phyloP scores from a whole-genome alignment of 2,113 vertebrate genomes.

The Galbula dea region DNA sequence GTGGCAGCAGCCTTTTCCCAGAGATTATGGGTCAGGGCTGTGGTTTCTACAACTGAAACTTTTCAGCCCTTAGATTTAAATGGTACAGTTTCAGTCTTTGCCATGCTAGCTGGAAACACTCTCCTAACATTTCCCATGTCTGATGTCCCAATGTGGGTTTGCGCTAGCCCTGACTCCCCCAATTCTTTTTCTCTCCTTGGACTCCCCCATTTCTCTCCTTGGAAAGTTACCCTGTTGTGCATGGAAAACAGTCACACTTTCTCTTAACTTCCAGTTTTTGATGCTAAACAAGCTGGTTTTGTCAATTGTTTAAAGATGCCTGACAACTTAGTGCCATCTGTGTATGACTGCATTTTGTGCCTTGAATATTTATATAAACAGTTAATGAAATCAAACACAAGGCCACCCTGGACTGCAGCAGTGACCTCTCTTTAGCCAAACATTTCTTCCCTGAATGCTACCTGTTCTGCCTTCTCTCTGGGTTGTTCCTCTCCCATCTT shows the following conservation, averaged over 20 bases:
- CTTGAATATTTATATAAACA: slow-evolving; percentile 1
- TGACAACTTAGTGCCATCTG: slow-evolving; percentile 15
- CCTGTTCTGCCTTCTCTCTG: neutral
- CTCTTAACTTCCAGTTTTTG: neutral
- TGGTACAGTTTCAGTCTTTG: neutral
- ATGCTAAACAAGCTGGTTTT: neutral
- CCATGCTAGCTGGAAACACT: neutral
- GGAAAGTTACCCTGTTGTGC: neutral
- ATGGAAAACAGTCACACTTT: neutral
- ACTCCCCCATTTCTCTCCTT: neutral
- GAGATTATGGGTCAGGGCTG: neutral
- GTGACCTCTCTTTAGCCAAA: neutral
- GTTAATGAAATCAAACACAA: neutral
- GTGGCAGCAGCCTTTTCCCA: neutral
- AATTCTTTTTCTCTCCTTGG: neutral
- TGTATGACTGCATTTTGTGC: neutral
- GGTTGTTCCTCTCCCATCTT: neutral
- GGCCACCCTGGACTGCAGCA: neutral
- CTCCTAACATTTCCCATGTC: neutral
- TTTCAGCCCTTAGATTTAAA: neutral
- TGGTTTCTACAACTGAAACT: neutral
- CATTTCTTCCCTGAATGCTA: neutral
- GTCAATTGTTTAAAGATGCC: slow-evolving; percentile 5
- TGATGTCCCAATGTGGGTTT: neutral
- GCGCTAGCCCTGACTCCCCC: neutral